Evolutionary conservation across 2,113 vertebrate species (phyloP).

Genomic region (Coracopsis vasa): DNA sequence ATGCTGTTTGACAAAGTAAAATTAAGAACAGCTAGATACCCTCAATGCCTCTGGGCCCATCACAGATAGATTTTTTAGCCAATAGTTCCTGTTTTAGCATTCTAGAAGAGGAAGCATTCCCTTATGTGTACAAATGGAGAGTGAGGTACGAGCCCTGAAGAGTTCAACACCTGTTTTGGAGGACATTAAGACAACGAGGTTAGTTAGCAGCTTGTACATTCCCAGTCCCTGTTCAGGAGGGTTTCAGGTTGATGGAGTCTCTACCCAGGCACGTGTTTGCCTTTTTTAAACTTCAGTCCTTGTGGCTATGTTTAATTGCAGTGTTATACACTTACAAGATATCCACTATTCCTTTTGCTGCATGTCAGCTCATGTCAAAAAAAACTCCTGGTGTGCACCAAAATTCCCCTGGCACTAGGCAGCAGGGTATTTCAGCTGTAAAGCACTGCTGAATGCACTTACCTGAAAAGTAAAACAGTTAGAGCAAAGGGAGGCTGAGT

Average conservation of each 20-base stretch:
- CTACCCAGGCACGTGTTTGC: not conserved
- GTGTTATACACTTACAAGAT: fast-evolving
- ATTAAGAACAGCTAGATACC: not conserved
- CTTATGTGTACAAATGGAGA: not conserved
- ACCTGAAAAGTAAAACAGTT: not conserved
- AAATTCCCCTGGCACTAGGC: not conserved
- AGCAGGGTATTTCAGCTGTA: not conserved
- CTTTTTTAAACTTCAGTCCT: not conserved
- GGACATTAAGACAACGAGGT: not conserved
- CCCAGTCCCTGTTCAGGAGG: not conserved
- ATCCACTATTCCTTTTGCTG: not conserved
- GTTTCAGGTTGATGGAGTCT: not conserved
- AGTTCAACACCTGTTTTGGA: not conserved
- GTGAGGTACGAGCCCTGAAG: not conserved
- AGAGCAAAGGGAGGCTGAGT: not conserved
- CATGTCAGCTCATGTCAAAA: not conserved
- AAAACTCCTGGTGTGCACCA: not conserved
- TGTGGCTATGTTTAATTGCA: not conserved
- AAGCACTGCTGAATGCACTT: not conserved
- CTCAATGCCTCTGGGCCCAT: not conserved
- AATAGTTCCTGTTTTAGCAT: not conserved
- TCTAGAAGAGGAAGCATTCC: not conserved
- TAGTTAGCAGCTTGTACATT: not conserved
- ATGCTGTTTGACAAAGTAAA: not conserved
- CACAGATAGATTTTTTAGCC: not conserved